Evolutionary conservation across 2,113 vertebrate species (phyloP).

Genomic region (Mixornis gularis): DNA sequence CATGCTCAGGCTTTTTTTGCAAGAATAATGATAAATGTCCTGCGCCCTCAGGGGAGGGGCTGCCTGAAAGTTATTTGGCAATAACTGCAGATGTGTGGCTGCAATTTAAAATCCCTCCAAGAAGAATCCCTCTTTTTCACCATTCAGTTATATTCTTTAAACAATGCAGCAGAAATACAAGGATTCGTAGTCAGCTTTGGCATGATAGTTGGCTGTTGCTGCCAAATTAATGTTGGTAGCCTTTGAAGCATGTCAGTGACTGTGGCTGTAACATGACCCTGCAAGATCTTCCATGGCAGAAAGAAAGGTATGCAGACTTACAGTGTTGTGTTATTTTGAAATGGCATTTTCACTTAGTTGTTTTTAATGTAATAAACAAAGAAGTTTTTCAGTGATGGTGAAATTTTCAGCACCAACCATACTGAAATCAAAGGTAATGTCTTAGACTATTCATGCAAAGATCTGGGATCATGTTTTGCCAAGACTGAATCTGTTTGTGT

Average conservation of each 20-base stretch:
- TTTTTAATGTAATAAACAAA: neutral
- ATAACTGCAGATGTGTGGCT: rapidly evolving
- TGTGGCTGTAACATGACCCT: rapidly evolving
- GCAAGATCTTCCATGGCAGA: neutral
- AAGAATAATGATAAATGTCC: neutral
- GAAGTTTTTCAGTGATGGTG: neutral
- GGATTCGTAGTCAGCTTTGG: neutral
- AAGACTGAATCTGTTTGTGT: neutral
- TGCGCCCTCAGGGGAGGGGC: rapidly evolving
- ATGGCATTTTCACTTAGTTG: neutral
- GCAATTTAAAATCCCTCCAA: neutral
- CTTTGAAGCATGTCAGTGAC: neutral
- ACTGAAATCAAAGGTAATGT: neutral
- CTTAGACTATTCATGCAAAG: neutral
- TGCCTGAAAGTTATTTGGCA: neutral
- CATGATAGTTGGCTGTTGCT: rapidly evolving
- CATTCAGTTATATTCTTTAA: neutral
- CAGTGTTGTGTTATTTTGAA: neutral
- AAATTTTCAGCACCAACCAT: neutral
- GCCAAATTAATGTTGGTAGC: neutral
- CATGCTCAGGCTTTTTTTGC: neutral
- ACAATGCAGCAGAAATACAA: neutral
- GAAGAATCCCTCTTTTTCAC: neutral
- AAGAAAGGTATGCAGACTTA: neutral
- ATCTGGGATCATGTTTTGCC: neutral